Conservation (phyloP, 1,140 invertebrate species). For the Chironomus striatipennis region DNA sequence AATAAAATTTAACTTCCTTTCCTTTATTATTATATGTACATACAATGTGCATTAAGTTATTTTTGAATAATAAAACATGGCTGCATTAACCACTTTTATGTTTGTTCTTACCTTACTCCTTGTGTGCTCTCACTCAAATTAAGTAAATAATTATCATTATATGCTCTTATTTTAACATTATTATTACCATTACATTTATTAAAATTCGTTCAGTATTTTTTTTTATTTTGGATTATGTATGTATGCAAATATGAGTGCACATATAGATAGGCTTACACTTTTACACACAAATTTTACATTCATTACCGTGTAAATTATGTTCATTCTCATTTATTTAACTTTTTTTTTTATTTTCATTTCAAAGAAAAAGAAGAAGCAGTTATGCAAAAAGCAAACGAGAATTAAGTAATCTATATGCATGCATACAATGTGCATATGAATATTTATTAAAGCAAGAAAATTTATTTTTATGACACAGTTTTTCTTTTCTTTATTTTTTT, state of each 20-base stretch:
- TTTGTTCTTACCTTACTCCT: neutral
- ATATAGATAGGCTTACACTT: neutral
- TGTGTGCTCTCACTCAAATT: neutral
- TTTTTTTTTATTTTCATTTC: neutral
- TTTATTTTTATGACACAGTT: conserved; percentile 11
- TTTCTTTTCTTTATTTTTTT: neutral
- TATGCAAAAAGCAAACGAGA: neutral
- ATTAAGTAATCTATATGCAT: neutral
- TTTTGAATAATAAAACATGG: conserved; percentile 19
- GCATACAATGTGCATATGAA: neutral
- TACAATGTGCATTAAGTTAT: neutral
- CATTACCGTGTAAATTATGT: conserved; percentile 12
- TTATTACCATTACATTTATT: neutral
- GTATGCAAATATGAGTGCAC: neutral
- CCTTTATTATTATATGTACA: neutral
- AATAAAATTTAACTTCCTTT: neutral
- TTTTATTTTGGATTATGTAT: neutral
- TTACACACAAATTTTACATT: neutral
- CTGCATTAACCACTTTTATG: neutral
- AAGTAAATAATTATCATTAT: conserved; percentile 22
- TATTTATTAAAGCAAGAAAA: neutral
- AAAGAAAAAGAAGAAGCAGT: neutral
- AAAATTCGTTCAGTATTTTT: no score
- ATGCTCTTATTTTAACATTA: neutral
- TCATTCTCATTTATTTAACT: neutral